Percentiles rank a stretch among this genome's conserved stretches.
phyloP scores from a whole-genome alignment of 2,888 invertebrate species.

The Sarcophaga rosellei region DNA sequence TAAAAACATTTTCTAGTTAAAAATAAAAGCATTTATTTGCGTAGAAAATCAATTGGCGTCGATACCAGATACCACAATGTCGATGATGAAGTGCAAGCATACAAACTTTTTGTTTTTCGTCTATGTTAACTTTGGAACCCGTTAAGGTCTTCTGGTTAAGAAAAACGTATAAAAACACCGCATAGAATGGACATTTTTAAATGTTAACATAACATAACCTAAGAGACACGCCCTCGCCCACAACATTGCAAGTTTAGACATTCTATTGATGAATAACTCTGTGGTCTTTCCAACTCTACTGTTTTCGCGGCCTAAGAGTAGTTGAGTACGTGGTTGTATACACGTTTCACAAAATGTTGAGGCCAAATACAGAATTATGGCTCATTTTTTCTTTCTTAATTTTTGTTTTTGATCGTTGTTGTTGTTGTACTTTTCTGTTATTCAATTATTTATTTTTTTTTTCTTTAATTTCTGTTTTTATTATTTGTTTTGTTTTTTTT shows the following conservation, averaged over 20 bases:
- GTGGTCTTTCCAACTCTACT: not conserved
- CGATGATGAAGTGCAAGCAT: conserved; percentile 14
- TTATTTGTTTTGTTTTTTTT: conserved; percentile 5
- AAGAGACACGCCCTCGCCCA: conserved; percentile 58
- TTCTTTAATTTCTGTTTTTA: conserved; percentile 10
- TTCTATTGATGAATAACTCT: not conserved
- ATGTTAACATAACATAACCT: conserved; percentile 60
- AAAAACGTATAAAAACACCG: conserved; percentile 12
- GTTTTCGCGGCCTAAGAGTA: not conserved
- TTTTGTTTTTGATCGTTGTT: not conserved
- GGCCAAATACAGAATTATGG: not conserved
- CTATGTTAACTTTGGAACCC: not conserved
- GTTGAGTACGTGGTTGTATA: conserved; percentile 31
- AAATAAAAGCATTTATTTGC: conserved; percentile 52
- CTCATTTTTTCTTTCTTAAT: not conserved
- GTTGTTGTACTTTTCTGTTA: conserved; percentile 2
- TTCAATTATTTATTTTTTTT: conserved; percentile 6
- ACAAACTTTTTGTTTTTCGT: not conserved
- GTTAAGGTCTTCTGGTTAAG: conserved; percentile 38
- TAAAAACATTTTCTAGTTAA: conserved; percentile 46
- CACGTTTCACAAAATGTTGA: conserved; percentile 24
- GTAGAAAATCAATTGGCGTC: conserved; percentile 64
- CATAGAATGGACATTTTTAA: conserved; percentile 43
- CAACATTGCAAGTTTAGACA: not conserved
- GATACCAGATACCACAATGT: conserved; percentile 46